Conservation (phyloP, 2,113 vertebrate species). For the Vulpes lagopus region DNA sequence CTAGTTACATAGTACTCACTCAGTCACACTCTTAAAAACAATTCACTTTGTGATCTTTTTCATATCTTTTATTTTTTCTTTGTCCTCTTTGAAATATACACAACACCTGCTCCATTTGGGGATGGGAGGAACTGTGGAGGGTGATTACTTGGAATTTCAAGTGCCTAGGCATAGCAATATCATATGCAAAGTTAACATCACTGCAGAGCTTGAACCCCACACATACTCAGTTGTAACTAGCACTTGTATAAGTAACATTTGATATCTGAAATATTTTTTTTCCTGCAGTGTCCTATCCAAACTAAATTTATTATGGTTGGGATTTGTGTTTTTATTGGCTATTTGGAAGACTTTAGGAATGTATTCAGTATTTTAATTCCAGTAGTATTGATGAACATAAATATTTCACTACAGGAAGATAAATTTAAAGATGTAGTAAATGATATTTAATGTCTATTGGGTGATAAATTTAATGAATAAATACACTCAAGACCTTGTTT, state of each 20-base stretch:
- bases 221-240: neutral
- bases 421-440: neutral
- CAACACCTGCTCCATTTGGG: neutral
- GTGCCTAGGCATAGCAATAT: neutral
- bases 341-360: neutral
- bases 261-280: neutral
- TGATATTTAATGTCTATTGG: neutral
- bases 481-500: neutral
- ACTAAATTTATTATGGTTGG: neutral
- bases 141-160: neutral
- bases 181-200: neutral
- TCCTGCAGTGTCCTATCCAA: neutral
- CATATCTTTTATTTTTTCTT: neutral
- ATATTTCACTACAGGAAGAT: constrained; percentile 22
- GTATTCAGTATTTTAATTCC: neutral
- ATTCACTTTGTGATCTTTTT: constrained; percentile 14
- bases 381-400: neutral
- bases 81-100: constrained; percentile 15
- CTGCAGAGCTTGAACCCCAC: neutral
- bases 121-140: neutral
- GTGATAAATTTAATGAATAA: neutral
- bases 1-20: neutral
- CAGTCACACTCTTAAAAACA: neutral
- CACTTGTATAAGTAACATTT: neutral
- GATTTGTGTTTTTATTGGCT: neutral